Conservation (phyloP, 2,888 invertebrate genomes). For the Corythucha ciliata region DNA sequence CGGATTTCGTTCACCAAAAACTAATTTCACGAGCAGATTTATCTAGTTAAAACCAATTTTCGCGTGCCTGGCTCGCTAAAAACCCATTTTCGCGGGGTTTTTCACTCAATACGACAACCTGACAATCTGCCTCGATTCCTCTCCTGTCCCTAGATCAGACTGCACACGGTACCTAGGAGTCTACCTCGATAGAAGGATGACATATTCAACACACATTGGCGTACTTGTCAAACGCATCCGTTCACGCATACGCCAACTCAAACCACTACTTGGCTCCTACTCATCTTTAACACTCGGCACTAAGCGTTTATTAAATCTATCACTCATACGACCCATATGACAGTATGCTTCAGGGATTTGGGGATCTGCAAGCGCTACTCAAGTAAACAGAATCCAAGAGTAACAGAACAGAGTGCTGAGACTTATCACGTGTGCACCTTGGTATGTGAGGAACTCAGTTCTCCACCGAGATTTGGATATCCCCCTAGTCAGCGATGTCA, state of each 20-base stretch:
- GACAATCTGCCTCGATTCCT: too few species aligned
- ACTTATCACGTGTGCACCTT: constrained; percentile 3
- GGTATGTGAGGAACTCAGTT: constrained; percentile 5
- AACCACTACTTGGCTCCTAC: not conserved
- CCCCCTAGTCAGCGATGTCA: constrained; percentile 5
- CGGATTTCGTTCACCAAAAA: too few species aligned
- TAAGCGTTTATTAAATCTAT: not conserved
- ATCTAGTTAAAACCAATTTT: too few species aligned
- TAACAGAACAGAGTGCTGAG: not conserved
- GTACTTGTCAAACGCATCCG: constrained; percentile 8
- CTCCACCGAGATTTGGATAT: constrained; percentile 7
- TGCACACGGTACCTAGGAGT: not conserved
- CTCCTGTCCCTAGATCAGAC: not conserved
- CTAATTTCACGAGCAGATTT: too few species aligned
- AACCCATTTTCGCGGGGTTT: too few species aligned
- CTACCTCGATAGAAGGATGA: not conserved
- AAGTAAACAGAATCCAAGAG: not conserved
- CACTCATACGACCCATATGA: too few species aligned
- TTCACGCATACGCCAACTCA: constrained; percentile 1
- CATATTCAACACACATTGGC: not conserved
- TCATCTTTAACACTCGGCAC: constrained; percentile 1
- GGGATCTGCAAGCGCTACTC: not conserved
- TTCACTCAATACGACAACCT: too few species aligned
- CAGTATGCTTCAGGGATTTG: too few species aligned
- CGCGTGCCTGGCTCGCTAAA: too few species aligned